These are phyloP conservation scores for Catostylus mosaicus DNA, from an alignment of 30 jellyfish, hydroid and myxozoan genomes.

Conservation along the genomic window DNA sequence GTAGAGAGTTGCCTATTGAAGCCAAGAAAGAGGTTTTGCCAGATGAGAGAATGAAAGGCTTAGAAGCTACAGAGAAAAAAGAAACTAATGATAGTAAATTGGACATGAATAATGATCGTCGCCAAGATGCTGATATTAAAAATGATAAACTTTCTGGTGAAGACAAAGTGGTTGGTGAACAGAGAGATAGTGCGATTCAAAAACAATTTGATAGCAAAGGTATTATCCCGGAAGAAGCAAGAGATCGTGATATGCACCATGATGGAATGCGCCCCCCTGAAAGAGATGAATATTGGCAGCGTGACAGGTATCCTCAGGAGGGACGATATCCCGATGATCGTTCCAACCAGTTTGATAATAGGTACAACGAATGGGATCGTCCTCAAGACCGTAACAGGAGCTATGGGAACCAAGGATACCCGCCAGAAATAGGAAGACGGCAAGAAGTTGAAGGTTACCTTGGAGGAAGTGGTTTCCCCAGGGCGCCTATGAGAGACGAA, in stretches of 20 bases:
- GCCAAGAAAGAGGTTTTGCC: not conserved
- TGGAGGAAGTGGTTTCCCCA: not conserved
- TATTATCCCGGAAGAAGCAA: not conserved
- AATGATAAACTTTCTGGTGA: too few species aligned
- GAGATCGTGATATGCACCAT: not conserved
- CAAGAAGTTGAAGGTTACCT: not conserved
- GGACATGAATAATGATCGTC: not conserved
- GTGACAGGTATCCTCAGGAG: not conserved
- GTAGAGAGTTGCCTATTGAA: not conserved
- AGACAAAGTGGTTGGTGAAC: too few species aligned
- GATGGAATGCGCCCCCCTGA: not conserved
- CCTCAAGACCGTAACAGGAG: not conserved
- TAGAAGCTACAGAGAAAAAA: not conserved
- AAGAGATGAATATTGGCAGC: not conserved
- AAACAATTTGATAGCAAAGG: too few species aligned
- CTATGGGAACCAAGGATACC: not conserved
- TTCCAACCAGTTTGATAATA: not conserved
- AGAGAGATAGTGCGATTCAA: too few species aligned
- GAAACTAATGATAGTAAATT: not conserved
- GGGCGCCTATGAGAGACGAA: slow-evolving; percentile 3
- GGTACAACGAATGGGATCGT: not conserved
- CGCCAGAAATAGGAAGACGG: not conserved
- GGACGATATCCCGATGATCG: not conserved
- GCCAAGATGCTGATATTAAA: too few species aligned
- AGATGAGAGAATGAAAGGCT: not conserved